Evolutionary conservation across 2,113 vertebrate species (phyloP).

Genomic region (Macrotis lagotis): DNA sequence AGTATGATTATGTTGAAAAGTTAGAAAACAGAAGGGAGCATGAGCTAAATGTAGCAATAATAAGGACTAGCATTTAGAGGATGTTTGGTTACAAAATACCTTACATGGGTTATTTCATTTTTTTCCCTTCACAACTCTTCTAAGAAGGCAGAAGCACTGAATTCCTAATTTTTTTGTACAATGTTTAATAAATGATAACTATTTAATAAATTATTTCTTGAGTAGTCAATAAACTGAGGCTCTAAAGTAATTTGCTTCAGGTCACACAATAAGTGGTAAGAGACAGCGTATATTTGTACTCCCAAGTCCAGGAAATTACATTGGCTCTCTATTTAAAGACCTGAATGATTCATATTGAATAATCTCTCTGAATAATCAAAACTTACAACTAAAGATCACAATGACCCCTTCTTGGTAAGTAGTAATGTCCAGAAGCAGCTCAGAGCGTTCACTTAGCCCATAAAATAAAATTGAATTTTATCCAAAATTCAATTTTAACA

Average conservation of each 20-base stretch:
- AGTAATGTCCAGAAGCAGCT: not conserved
- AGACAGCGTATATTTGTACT: not conserved
- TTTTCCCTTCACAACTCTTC: not conserved
- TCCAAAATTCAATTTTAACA: not conserved
- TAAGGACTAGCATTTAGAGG: not conserved
- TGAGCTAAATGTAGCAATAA: not conserved
- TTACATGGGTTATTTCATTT: not conserved
- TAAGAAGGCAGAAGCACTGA: not conserved
- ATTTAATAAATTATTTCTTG: not conserved
- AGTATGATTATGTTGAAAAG: not conserved
- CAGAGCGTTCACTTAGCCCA: not conserved
- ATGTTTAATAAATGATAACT: not conserved
- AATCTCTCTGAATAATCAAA: not conserved
- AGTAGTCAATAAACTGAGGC: not conserved
- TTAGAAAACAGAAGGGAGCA: not conserved
- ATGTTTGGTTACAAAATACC: not conserved
- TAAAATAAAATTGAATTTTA: not conserved
- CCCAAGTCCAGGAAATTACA: not conserved
- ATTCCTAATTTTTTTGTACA: not conserved
- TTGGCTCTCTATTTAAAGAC: not conserved
- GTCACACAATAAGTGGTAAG: not conserved
- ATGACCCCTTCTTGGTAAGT: not conserved
- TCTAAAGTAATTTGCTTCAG: not conserved
- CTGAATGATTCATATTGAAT: not conserved
- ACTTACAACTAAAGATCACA: not conserved